Evolutionary conservation across 2,113 vertebrate genomes (phyloP).

Genomic region (Malurus alboscapulatus): DNA sequence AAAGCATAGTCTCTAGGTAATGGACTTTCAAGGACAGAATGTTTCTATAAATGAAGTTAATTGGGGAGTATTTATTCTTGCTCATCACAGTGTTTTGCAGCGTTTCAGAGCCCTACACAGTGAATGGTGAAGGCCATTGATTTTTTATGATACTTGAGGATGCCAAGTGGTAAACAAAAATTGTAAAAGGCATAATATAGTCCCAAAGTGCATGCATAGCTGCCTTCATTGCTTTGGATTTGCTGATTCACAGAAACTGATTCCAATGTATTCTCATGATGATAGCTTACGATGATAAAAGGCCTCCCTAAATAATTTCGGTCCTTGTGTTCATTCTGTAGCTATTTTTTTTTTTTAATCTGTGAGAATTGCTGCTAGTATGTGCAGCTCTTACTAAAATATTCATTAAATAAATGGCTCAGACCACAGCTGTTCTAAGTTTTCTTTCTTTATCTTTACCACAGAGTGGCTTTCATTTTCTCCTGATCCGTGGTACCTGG

Average conservation of each 20-base stretch:
- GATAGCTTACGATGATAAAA: neutral
- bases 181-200: neutral
- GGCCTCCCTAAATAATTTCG: neutral
- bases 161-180: constrained; percentile 15
- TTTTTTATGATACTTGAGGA: neutral
- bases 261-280: neutral
- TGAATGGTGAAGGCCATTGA: neutral
- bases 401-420: neutral
- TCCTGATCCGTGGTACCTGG: neutral
- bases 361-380: neutral
- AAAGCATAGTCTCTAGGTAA: neutral
- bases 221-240: neutral
- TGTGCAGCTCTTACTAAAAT: neutral
- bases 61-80: neutral
- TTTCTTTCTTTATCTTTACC: neutral
- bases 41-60: neutral
- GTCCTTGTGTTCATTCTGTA: neutral
- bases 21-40: neutral
- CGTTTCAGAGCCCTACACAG: neutral
- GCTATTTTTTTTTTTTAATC: neutral
- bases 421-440: neutral
- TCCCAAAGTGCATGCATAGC: neutral
- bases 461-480: neutral
- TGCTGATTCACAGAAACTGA: constrained; percentile 16
- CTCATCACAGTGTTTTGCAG: neutral